Percentiles rank a stretch among this genome's conserved stretches.
Conservation (phyloP, 2,113 vertebrate species). For the Bufo bufo region DNA sequence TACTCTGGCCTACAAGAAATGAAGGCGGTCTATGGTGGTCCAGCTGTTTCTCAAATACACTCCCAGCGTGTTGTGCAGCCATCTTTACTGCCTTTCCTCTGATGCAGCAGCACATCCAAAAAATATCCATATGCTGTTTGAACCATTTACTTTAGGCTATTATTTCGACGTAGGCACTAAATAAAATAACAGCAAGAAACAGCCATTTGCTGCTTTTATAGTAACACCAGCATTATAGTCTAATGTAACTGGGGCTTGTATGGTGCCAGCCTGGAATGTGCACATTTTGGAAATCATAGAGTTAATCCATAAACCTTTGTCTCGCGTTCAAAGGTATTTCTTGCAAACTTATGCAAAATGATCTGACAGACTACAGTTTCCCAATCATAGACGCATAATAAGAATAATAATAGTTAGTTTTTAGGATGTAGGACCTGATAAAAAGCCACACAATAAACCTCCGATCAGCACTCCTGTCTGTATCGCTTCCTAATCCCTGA, state of each 20-base stretch:
- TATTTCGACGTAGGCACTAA: neutral
- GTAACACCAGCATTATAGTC: too few relatives aligned
- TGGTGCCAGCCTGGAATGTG: neutral
- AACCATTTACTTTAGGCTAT: neutral
- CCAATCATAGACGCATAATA: too few relatives aligned
- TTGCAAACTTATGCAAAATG: too few relatives aligned
- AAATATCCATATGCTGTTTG: neutral
- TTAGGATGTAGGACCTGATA: too few relatives aligned
- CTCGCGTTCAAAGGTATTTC: neutral
- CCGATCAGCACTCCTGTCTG: too few relatives aligned
- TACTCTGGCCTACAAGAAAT: neutral
- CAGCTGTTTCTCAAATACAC: constrained; percentile 5
- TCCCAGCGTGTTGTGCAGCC: neutral
- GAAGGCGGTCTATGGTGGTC: neutral
- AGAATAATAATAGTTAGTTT: too few relatives aligned
- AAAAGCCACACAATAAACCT: too few relatives aligned
- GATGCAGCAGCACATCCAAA: neutral
- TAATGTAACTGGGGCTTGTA: neutral
- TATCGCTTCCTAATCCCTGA: too few relatives aligned
- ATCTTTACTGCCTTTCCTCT: neutral
- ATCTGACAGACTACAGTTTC: too few relatives aligned
- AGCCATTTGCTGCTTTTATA: too few relatives aligned
- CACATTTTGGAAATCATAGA: neutral
- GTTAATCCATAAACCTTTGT: neutral
- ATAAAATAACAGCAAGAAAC: neutral